Evolutionary conservation across 2,113 vertebrate genomes (phyloP), one percentile per base, ranked within the genome.

Genomic region (Ailuropoda melanoleuca): DNA sequence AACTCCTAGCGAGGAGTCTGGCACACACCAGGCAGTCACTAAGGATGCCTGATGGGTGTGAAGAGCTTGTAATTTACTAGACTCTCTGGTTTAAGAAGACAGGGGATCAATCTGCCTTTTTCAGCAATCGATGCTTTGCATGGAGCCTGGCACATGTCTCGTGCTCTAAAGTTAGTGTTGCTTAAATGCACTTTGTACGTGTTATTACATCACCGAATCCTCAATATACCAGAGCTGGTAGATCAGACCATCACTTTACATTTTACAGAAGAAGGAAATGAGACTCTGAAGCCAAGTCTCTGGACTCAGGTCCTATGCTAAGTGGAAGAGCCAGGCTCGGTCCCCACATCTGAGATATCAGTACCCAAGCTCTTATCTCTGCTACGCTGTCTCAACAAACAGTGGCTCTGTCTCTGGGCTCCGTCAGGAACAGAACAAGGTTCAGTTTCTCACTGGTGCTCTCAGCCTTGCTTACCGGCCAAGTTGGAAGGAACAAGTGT

Each of bases 211-310:
- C 3, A 1, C 1, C 31, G 31, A 34, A 39, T 26, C 31, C 43
- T 86, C 19, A 37, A 7, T 48, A n/a, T 34, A 34, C 24, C 39
- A 21, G 37, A 60, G 3, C 58, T 80, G 15, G 6, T 7, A 0
- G 24, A 1, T 8, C n/a, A 43, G 46, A 15, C n/a, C 24, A 53
- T 14, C 6, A 2, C 5, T 17, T 78, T 7, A 6, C 7, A 3
- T 37, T 53, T 86, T 23, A 39, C 8, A 72, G 18, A 66, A 7
- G 37, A 93, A n/a, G 39, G 43, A 64, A 75, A 62, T 6, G 60
- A 39, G 82, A 85, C 39, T 7, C 56, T 8, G n/a, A 53, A 3
- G 66, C 80, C 15, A 53, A 46, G 37, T 34, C 31, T 75, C 72
- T 39, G 80, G 64, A 23, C 8, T 14, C 23, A 48, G 48, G 3